Base-by-base conservation (phyloP, 2,113 vertebrate genomes). In the Vidua chalybeata region DNA sequence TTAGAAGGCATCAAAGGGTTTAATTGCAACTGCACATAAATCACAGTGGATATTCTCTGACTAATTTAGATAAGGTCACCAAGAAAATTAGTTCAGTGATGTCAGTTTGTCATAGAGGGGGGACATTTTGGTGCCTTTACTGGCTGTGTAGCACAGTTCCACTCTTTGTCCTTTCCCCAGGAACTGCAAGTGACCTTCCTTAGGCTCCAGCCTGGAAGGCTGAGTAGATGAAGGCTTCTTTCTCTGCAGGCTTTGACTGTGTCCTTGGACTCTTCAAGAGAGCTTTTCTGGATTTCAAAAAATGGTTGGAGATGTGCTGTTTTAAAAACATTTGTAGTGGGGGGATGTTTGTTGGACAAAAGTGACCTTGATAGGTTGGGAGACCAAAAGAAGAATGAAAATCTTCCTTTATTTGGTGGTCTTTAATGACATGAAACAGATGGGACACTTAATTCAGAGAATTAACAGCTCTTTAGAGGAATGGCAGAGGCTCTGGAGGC, bases 21-120 rank as follows among this genome's bases (percentile, higher is more conserved):
- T 98, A 98, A 98, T 97, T 98, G 97, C 95, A 96, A 94, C 89
- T 27, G 52, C 97, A 67, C 97, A 96, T 98, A 98, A 98, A 98
- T 98, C 97, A 96, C 58, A 72, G 95, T 84, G 79, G 94, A 97
- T 97, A 97, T 97, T 97, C 97, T 95, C 98, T 95, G 92, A 97
- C 97, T 97, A 97, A 97, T 98, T 97, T 97, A 96, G 98, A 98
- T 97, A 98, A 98, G 97, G 98, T 98, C 98, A 98, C 97, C 97
- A 96, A 45, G 98, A 96, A 98, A 97, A 98, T 97, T 89, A 98
- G 97, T 95, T 92, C 95, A 92, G 96, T 64, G 81, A 95, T 94
- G 96, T 89, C 91, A 4, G 96, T 97, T 97, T 93, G 93, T 97
- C 97, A 97, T 20, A 33, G 80, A 71, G 82, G 81, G 23, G 30